Evolutionary conservation across 1,140 invertebrate genomes (phyloP).

Genomic region (Subanguina moxae): DNA sequence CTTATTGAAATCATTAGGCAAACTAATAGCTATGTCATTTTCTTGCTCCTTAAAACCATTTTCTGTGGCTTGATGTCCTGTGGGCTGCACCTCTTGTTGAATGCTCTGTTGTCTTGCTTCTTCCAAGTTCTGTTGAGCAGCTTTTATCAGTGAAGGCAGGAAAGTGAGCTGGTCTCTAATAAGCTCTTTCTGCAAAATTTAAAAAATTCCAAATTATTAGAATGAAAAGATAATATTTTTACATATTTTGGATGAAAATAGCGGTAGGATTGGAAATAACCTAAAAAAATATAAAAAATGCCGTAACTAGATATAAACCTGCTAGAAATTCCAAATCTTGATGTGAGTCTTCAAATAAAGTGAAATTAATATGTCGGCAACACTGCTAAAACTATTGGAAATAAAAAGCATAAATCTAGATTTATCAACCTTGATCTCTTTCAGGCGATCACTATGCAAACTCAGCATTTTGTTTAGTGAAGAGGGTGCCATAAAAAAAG

Average conservation of each 20-base stretch:
- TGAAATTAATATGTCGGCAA: conserved; percentile 5
- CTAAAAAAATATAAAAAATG: conserved; percentile 16
- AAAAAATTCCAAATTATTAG: not conserved
- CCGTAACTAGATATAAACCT: no score
- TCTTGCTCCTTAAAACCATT: not conserved
- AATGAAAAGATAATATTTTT: not conserved
- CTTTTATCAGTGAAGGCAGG: not conserved
- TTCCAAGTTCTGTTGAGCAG: conserved; percentile 5
- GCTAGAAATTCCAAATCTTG: no score
- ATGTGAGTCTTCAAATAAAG: conserved; percentile 3
- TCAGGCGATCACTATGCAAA: not conserved
- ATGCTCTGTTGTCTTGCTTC: conserved; percentile 5
- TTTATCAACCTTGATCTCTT: conserved; percentile 4
- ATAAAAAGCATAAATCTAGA: not conserved
- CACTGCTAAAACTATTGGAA: conserved; percentile 3
- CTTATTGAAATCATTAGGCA: not conserved
- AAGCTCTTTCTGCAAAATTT: not conserved
- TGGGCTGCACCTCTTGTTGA: not conserved
- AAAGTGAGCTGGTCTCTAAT: not conserved
- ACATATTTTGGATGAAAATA: conserved; percentile 29
- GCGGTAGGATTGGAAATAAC: conserved; percentile 39
- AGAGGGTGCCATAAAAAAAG: conserved; percentile 8
- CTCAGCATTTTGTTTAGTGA: not conserved
- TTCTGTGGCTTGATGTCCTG: no score
- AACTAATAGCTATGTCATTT: conserved; percentile 16